Conservation (phyloP, 2,797 vertebrate genomes). For the Neostethus bicornis region DNA sequence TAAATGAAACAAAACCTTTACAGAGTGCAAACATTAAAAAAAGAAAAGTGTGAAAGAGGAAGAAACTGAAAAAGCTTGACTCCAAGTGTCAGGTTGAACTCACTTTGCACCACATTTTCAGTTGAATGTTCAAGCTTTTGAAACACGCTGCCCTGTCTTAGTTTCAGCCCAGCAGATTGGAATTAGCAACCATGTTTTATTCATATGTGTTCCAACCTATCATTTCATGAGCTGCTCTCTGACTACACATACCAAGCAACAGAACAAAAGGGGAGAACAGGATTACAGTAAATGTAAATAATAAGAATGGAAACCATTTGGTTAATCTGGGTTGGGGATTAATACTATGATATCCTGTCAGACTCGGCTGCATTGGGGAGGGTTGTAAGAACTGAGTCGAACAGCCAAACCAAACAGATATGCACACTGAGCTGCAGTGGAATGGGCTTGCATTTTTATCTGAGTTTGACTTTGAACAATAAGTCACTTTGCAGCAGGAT, state of each 20-base stretch:
- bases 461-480: conserved; percentile 58
- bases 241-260: conserved; percentile 35
- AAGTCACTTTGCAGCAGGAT: conserved; percentile 45
- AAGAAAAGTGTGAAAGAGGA: background rate
- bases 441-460: conserved; percentile 45
- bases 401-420: conserved; percentile 20
- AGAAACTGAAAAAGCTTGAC: conserved; percentile 2
- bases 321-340: conserved; percentile 73
- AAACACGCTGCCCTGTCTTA: conserved; percentile 41
- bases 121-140: conserved; percentile 41
- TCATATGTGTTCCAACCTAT: conserved; percentile 59
- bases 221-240: conserved; percentile 43
- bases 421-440: conserved; percentile 8
- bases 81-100: background rate
- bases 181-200: conserved; percentile 75
- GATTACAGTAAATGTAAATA: conserved; percentile 77
- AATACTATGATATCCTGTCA: conserved; percentile 67
- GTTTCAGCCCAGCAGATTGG: conserved; percentile 48
- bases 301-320: conserved; percentile 61
- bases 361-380: conserved; percentile 35
- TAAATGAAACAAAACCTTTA: too few relatives aligned
- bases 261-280: conserved; percentile 66
- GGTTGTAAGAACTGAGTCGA: conserved; percentile 25
- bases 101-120: conserved; percentile 20
- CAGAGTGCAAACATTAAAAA: background rate